These are phyloP conservation scores for Dryocosmus kuriphilus DNA, from an alignment of 2,888 invertebrate species.

Conservation along the genomic window DNA sequence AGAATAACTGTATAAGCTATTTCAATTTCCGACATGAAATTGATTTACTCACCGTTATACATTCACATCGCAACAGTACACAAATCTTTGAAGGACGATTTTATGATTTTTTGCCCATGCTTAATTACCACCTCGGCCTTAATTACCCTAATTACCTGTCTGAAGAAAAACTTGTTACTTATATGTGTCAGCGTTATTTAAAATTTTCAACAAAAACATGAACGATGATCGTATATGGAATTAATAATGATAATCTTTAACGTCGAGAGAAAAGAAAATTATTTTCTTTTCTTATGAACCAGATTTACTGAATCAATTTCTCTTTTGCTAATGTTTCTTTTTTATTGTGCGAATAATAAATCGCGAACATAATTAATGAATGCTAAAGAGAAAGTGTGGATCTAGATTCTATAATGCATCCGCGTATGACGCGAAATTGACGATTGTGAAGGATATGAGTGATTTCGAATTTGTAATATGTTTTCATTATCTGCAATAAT, in stretches of 20 bases:
- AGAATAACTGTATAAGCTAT: constrained; percentile 19
- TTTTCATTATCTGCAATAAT: not conserved
- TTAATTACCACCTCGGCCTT: constrained; percentile 18
- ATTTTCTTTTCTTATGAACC: constrained; percentile 5
- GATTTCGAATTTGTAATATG: not conserved
- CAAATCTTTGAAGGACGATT: constrained; percentile 25
- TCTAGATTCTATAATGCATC: constrained; percentile 20
- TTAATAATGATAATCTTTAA: constrained; percentile 10
- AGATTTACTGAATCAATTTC: constrained; percentile 36
- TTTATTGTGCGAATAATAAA: constrained; percentile 31
- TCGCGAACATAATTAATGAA: constrained; percentile 18
- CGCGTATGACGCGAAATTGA: constrained; percentile 2
- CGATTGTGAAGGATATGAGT: constrained; percentile 5
- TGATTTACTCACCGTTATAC: constrained; percentile 21
- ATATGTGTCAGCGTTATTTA: constrained; percentile 18
- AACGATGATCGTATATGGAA: not conserved
- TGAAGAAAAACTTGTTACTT: constrained; percentile 12
- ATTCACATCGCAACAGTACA: constrained; percentile 4
- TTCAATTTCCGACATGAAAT: constrained; percentile 15
- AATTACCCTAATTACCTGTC: constrained; percentile 26
- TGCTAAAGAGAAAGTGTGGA: constrained; percentile 11
- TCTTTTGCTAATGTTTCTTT: constrained; percentile 6
- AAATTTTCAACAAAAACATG: constrained; percentile 12
- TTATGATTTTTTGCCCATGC: constrained; percentile 7
- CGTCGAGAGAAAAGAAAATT: constrained; percentile 17